phyloP scores from a whole-genome alignment of 1,140 invertebrate species.

The Drosophila ohnishii region DNA sequence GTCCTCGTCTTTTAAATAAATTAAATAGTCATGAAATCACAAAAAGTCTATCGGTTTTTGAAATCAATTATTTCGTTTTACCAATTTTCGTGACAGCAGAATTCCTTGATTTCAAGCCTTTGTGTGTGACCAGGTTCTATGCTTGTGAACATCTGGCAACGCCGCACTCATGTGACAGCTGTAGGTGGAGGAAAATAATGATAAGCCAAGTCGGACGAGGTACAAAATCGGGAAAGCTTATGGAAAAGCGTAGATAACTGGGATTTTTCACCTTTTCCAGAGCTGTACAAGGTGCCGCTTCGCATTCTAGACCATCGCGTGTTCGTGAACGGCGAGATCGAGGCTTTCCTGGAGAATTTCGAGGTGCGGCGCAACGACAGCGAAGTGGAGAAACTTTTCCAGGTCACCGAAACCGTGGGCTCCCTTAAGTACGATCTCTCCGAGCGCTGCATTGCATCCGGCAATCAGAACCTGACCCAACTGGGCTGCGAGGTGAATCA shows the following conservation, averaged over 20 bases:
- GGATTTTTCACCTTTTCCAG: conserved; percentile 82
- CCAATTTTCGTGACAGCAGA: not conserved
- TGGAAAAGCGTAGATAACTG: not conserved
- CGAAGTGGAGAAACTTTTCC: conserved; percentile 91
- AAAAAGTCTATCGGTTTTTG: not conserved
- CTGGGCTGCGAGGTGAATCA: conserved; percentile 57
- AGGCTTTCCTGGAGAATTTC: conserved; percentile 91
- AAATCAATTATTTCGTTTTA: not conserved
- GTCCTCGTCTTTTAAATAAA: not conserved
- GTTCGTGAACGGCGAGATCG: conserved; percentile 92
- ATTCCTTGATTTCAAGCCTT: not conserved
- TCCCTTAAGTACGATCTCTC: conserved; percentile 87
- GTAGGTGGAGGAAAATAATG: conserved; percentile 62
- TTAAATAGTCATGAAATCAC: too few species aligned
- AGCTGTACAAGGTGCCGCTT: conserved; percentile 91
- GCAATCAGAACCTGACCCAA: conserved; percentile 50
- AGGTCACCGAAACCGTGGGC: conserved; percentile 89
- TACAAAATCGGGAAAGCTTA: conserved; percentile 14
- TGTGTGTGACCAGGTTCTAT: not conserved
- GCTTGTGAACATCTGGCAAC: not conserved
- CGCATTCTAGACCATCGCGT: conserved; percentile 93
- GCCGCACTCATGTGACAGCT: conserved; percentile 64
- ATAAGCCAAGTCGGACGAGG: conserved; percentile 71
- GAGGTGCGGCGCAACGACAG: conserved; percentile 90
- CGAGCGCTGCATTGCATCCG: conserved; percentile 72